These are phyloP conservation scores for Ditylenchus weischeri DNA, from an alignment of 2,888 invertebrate species.

Conservation along the genomic window DNA sequence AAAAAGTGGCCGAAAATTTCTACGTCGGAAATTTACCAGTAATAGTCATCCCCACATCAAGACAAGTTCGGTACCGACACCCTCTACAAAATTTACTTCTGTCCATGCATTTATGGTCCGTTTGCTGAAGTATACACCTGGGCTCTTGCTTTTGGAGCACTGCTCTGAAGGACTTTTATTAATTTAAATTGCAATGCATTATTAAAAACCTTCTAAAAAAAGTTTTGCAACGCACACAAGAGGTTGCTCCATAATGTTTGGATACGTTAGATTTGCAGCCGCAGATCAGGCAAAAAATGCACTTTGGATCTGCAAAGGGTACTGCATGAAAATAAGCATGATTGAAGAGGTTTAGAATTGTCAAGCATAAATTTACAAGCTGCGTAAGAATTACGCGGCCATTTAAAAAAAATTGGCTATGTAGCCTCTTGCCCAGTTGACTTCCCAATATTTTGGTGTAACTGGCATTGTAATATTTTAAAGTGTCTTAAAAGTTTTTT, in stretches of 20 bases:
- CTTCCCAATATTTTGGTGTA: too few species aligned
- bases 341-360: too few species aligned
- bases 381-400: slow-evolving; percentile 26
- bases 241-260: background rate
- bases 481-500: too few species aligned
- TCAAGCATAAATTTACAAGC: too few species aligned
- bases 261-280: too few species aligned
- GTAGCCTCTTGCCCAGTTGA: too few species aligned
- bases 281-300: too few species aligned
- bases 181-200: background rate
- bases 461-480: too few species aligned
- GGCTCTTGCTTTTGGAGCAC: slow-evolving; percentile 57
- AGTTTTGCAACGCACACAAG: slow-evolving; percentile 57
- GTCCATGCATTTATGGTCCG: background rate
- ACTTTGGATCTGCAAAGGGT: too few species aligned
- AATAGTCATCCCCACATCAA: slow-evolving; percentile 55
- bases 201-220: slow-evolving; percentile 54
- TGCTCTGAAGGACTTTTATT: slow-evolving; percentile 41
- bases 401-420: too few species aligned
- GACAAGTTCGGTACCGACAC: slow-evolving; percentile 24
- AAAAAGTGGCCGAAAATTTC: too few species aligned
- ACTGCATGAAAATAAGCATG: too few species aligned
- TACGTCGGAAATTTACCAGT: background rate
- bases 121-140: slow-evolving; percentile 34
- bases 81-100: background rate